Evolutionary conservation across 2,113 vertebrate species (phyloP).

Genomic region (crab-eating macaque (Macaca fascicularis)): T2T-MFA8v1.1 NC_088392.1:7347001-7347500

Average conservation of each 20-base stretch:
- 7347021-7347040: neutral
- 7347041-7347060: neutral
- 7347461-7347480: neutral
- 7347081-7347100: neutral
- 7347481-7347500: neutral
- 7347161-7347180: neutral
- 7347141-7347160: neutral
- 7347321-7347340: neutral
- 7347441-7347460: no score
- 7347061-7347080: neutral
- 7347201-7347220: no score
- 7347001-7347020: neutral
- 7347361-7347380: no score
- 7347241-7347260: neutral
- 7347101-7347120: neutral
- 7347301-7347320: rapidly evolving
- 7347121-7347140: neutral
- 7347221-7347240: neutral
- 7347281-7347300: neutral
- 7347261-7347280: no score
- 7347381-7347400: neutral
- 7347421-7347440: neutral
- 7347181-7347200: neutral
- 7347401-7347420: neutral
- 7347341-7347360: neutral